phyloP scores from a whole-genome alignment of 2,888 invertebrate species.

The Dolomedes plantarius region DNA sequence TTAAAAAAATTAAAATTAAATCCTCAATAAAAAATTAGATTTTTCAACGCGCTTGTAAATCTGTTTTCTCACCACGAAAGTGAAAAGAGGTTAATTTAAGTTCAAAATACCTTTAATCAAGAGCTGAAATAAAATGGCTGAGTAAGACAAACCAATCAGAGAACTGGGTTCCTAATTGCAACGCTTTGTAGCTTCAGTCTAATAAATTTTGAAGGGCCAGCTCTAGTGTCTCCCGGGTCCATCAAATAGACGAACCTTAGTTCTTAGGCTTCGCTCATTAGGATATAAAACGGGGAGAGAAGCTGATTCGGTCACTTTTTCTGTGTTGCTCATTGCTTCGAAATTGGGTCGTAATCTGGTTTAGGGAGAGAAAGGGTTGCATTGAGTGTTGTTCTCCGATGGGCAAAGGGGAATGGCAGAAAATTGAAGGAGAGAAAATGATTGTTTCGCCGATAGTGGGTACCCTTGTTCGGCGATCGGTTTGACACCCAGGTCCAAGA shows the following conservation, averaged over 20 bases:
- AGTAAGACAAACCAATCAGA: background rate
- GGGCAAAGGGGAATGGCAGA: no score
- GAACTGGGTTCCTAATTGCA: background rate
- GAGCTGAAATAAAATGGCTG: no score
- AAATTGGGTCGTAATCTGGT: slow-evolving; percentile 37
- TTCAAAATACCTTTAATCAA: no score
- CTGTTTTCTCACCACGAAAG: no score
- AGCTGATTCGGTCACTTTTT: slow-evolving; percentile 43
- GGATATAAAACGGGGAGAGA: slow-evolving; percentile 8
- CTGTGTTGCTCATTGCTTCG: slow-evolving; percentile 27
- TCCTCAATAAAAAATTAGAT: no score
- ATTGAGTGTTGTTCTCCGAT: background rate
- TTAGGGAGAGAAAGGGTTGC: slow-evolving; percentile 29
- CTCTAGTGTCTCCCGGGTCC: slow-evolving; percentile 18
- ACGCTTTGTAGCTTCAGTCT: background rate
- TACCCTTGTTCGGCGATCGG: no score
- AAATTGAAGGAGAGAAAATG: no score
- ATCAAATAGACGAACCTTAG: slow-evolving; percentile 5
- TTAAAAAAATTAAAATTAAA: no score
- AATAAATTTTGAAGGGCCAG: slow-evolving; percentile 2
- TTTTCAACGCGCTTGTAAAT: no score
- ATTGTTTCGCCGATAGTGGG: no score
- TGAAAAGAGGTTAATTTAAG: no score
- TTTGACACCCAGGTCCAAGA: no score
- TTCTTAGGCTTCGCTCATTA: slow-evolving; percentile 6